These are phyloP conservation scores for Invenusta paracnida DNA, from an alignment of 2,888 invertebrate species.

Conservation along the genomic window DNA sequence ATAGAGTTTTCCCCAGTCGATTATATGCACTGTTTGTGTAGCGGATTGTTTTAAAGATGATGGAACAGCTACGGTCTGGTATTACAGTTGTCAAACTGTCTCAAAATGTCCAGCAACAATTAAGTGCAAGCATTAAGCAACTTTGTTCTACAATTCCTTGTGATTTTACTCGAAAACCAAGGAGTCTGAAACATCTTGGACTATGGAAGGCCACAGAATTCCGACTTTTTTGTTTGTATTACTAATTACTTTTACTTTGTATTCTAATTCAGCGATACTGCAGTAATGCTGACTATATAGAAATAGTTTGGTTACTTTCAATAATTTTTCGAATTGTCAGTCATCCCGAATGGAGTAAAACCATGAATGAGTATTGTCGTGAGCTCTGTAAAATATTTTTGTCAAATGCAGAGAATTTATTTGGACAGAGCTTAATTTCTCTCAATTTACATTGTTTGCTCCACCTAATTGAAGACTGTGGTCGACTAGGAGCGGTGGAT, in stretches of 20 bases:
- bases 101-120: background rate
- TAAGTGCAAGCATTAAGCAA: background rate
- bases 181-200: background rate
- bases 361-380: background rate
- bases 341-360: background rate
- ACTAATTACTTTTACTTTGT: background rate
- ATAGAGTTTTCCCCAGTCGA: background rate
- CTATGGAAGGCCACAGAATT: conserved; percentile 1
- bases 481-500: background rate
- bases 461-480: background rate
- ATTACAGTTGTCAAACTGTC: background rate
- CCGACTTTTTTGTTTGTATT: background rate
- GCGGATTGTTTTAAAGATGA: background rate
- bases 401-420: background rate
- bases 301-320: background rate
- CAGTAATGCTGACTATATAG: no score
- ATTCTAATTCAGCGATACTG: background rate
- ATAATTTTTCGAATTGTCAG: background rate
- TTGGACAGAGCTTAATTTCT: background rate
- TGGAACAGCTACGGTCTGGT: background rate
- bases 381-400: background rate
- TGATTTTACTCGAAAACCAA: background rate
- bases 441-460: background rate
- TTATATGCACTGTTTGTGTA: conserved; percentile 1
- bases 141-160: background rate